phyloP scores from a whole-genome alignment of 2,797 vertebrate species.

The Falco cherrug region DNA sequence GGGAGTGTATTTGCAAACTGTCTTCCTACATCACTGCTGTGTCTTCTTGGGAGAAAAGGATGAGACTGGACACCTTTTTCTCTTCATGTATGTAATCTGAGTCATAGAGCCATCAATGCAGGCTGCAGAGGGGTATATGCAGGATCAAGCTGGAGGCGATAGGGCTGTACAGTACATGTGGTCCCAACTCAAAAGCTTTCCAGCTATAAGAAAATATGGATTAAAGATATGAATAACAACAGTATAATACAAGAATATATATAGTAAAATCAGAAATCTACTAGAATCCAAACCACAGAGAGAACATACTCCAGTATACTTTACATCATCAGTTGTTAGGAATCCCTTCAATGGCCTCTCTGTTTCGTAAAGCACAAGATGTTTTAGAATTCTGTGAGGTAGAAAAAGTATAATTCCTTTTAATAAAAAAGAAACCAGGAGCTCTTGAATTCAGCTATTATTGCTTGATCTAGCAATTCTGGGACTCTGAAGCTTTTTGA shows the following conservation, averaged over 20 bases:
- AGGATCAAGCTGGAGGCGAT: neutral
- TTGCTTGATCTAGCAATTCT: neutral
- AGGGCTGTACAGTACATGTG: neutral
- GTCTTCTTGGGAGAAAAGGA: neutral
- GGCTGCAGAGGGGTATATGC: neutral
- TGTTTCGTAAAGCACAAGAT: neutral
- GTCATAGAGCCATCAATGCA: neutral
- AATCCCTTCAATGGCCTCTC: neutral
- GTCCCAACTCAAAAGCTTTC: neutral
- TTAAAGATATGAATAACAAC: neutral
- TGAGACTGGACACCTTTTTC: neutral
- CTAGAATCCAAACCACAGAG: neutral
- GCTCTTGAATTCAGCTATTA: neutral
- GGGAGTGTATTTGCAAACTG: neutral
- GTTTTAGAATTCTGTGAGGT: neutral
- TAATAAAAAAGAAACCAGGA: neutral
- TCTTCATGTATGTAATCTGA: neutral
- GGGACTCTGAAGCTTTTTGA: neutral
- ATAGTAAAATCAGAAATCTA: neutral
- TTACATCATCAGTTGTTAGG: neutral
- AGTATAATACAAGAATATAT: neutral
- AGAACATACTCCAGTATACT: neutral
- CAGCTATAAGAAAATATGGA: neutral
- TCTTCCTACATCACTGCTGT: neutral
- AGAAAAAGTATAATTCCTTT: neutral